Evolutionary conservation across 2,888 invertebrate species (phyloP).

Genomic region (Dicyrtomina minuta): DNA sequence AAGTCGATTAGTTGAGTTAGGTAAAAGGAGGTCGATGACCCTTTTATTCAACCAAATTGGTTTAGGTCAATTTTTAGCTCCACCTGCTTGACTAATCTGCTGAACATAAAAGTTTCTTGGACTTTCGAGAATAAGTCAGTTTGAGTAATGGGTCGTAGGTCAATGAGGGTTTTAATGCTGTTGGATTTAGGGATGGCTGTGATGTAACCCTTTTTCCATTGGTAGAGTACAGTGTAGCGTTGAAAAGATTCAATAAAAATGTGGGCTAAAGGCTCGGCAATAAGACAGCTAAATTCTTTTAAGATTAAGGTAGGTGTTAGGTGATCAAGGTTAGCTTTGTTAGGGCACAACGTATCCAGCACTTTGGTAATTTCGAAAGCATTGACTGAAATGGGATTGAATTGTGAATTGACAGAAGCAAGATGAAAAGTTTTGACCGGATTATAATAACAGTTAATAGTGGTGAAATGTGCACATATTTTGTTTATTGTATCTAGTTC

Average conservation of each 20-base stretch:
- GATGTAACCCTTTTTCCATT: slow-evolving; percentile 3
- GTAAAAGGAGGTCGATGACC: neutral
- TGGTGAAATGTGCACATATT: too few relatives aligned
- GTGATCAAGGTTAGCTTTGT: too few relatives aligned
- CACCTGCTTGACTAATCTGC: neutral
- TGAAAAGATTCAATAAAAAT: neutral
- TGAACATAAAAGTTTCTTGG: slow-evolving; percentile 1
- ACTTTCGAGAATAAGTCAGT: slow-evolving; percentile 2
- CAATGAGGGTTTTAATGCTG: neutral
- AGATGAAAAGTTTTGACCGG: too few relatives aligned
- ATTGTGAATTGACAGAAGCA: too few relatives aligned
- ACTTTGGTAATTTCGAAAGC: too few relatives aligned
- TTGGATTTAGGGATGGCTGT: too few relatives aligned
- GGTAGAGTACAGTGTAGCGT: neutral
- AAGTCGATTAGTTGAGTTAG: neutral
- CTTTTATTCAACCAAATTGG: slow-evolving; percentile 8
- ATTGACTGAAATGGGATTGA: too few relatives aligned
- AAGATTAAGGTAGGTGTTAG: neutral
- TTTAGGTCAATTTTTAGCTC: neutral
- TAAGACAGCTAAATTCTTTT: neutral
- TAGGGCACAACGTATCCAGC: too few relatives aligned
- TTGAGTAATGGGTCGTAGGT: slow-evolving; percentile 9
- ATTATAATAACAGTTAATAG: too few relatives aligned
- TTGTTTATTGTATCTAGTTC: too few relatives aligned
- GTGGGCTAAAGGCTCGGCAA: neutral